A percentile compares a stretch with the other conserved stretches of the same genome.
Conservation (phyloP, 2,113 vertebrate genomes). For the Promerops cafer region DNA sequence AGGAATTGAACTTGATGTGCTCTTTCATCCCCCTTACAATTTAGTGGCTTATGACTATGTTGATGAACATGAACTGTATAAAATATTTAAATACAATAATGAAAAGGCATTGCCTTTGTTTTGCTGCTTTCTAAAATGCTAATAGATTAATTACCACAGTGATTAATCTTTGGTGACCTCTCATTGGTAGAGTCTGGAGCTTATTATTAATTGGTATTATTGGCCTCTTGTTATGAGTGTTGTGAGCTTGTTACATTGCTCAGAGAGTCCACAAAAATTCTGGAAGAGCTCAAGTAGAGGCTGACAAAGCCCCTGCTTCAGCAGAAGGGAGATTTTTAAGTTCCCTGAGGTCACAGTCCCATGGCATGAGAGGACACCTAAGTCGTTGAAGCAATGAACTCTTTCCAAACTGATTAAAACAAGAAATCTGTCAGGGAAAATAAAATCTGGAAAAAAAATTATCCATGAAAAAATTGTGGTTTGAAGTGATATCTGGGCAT, state of each 20-base stretch:
- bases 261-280: background rate
- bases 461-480: background rate
- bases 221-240: background rate
- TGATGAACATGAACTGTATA: background rate
- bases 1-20: background rate
- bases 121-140: background rate
- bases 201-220: background rate
- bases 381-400: background rate
- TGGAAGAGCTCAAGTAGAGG: background rate
- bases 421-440: background rate
- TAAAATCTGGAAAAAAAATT: background rate
- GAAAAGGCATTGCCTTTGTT: background rate
- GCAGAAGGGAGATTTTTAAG: background rate
- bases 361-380: background rate
- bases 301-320: background rate
- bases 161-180: background rate
- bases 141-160: background rate
- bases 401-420: background rate
- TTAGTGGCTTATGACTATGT: background rate
- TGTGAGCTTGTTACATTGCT: background rate
- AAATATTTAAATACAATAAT: background rate
- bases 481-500: background rate
- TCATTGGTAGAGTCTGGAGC: background rate
- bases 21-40: background rate
- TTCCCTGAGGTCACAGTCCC: background rate